phyloP scores from a whole-genome alignment of 2,888 invertebrate genomes.

The Euphydryas editha region DNA sequence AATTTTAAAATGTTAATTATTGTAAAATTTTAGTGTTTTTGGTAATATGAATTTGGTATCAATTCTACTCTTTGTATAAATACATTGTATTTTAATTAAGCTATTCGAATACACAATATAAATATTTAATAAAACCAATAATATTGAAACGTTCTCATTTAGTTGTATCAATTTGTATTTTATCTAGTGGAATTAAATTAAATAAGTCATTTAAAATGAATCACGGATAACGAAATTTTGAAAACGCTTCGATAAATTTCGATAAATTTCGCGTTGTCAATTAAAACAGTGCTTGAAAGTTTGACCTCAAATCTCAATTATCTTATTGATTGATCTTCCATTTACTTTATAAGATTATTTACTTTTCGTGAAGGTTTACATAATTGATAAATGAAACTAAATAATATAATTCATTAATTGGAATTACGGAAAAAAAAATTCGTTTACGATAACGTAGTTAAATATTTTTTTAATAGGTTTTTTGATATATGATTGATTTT shows the following conservation, averaged over 20 bases:
- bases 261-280: conserved; percentile 1
- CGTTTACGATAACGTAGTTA: too few relatives aligned
- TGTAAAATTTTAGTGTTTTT: too few relatives aligned
- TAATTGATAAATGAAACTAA: neutral
- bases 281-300: neutral
- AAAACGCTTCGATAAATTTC: neutral
- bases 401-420: neutral
- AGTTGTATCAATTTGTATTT: neutral
- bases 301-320: neutral
- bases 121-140: conserved; percentile 3
- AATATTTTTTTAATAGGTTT: too few relatives aligned
- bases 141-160: conserved; percentile 1
- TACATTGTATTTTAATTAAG: neutral
- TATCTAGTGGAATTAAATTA: conserved; percentile 10
- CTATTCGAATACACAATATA: neutral
- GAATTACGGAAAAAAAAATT: neutral
- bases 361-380: too few relatives aligned
- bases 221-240: conserved; percentile 5
- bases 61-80: neutral
- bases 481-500: too few relatives aligned
- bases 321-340: neutral
- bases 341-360: neutral
- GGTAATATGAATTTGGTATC: neutral
- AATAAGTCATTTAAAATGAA: conserved; percentile 9
- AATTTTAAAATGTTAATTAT: too few relatives aligned